Base-by-base conservation (phyloP, 2,888 invertebrate species). In the Cordilura impudica region DNA sequence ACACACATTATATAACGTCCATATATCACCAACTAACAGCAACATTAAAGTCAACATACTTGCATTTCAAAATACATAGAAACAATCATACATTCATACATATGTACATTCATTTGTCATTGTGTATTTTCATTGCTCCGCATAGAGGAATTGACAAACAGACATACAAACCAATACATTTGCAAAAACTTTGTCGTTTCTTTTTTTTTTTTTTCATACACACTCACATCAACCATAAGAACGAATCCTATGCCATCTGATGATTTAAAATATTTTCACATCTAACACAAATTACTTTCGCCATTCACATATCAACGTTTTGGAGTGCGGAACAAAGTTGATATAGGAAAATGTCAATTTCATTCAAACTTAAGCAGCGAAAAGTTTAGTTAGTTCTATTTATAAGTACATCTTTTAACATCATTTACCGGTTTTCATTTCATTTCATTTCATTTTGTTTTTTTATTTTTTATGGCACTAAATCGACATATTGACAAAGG, bases 271-370 rank as follows among this genome's bases (percentile, higher is more conserved):
- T 56, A 19, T 49, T 54, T 54, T 29, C 31, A 29, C 26, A 56
- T 65, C 49, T 56, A 47, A 49, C 39, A 69, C 53, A 76, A 76
- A 71, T 53, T 66, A 56, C 51, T 65, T 45, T 56, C 31, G 35
- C 66, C 58, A 60, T 56, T 66, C 45, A 21, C 35, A 31, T 45
- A 53, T 18, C 43, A 69, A 65, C 16, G 26, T 21, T 51, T 23
- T 7, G 21, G 14, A 23, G 51, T 14, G 26, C 29, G 29, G n/a
- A n/a, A 45, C 63, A 26, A 7, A 10, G 14, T 12, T 51, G 53
- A 51, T 39, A n/a, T 12, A 39, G 35, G n/a, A 63, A 60, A 73
- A 73, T 69, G 69, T 78, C 78, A 78, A 58, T 58, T 73, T 73
- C 63, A 78, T 53, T 69, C 29, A 31, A 78, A 78, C 56, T 73